Conservation (phyloP, 2,888 invertebrate species). For the Rhagophthalmus giganteus region DNA sequence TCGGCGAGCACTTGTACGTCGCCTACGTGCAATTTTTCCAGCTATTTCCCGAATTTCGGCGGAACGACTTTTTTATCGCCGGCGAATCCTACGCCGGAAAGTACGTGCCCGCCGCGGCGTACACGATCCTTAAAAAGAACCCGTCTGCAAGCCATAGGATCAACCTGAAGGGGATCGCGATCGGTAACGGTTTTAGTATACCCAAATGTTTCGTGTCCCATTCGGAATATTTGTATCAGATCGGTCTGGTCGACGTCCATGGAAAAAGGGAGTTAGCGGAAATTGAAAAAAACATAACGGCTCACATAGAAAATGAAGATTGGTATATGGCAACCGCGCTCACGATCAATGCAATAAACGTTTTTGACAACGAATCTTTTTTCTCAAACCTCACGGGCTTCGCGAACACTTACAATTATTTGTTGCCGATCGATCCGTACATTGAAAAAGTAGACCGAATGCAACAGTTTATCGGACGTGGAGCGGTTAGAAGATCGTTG, state of each 20-base stretch:
- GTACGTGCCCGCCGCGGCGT: slow-evolving; percentile 58
- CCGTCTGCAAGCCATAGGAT: slow-evolving; percentile 48
- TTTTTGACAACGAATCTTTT: too few relatives aligned
- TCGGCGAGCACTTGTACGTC: slow-evolving; percentile 41
- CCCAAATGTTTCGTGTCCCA: slow-evolving; percentile 46
- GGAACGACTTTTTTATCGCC: neutral
- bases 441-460: neutral
- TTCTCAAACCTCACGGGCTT: neutral
- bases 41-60: slow-evolving; percentile 66
- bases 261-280: neutral
- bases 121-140: slow-evolving; percentile 60
- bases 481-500: neutral
- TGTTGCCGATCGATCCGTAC: neutral
- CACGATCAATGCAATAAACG: too few relatives aligned
- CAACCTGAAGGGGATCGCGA: slow-evolving; percentile 57
- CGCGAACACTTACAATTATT: neutral
- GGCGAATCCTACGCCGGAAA: slow-evolving; percentile 49
- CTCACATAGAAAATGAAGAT: neutral
- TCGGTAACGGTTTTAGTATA: slow-evolving; percentile 60
- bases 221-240: neutral
- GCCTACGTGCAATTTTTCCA: slow-evolving; percentile 80
- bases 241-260: neutral
- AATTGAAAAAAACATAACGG: neutral
- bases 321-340: neutral
- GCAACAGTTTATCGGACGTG: neutral